phyloP scores from a whole-genome alignment of 2,113 vertebrate species.

The Dasyurus viverrinus region DNA sequence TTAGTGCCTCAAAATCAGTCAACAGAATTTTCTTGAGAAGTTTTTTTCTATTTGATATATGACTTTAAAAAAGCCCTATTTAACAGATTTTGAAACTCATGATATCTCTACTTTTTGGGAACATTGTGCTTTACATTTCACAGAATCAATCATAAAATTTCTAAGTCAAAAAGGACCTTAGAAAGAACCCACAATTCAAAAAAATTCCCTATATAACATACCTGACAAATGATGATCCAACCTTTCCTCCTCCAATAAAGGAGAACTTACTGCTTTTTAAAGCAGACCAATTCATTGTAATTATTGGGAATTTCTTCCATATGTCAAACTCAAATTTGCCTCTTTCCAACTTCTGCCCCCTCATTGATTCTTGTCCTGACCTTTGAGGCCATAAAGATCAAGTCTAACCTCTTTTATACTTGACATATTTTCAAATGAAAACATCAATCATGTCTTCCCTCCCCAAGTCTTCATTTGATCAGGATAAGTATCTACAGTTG shows the following conservation, averaged over 20 bases:
- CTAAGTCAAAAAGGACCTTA: not conserved
- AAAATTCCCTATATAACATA: not conserved
- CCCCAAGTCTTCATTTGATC: not conserved
- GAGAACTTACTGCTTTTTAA: not conserved
- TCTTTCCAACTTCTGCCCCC: not conserved
- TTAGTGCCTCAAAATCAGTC: not conserved
- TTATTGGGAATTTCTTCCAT: not conserved
- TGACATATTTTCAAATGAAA: not conserved
- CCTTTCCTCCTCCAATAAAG: not conserved
- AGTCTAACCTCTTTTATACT: not conserved
- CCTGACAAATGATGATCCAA: not conserved
- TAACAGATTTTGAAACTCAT: not conserved
- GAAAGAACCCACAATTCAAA: not conserved
- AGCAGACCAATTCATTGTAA: not conserved
- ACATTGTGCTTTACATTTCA: not conserved
- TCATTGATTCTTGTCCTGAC: not conserved
- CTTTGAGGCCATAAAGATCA: not conserved
- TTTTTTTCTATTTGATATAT: not conserved
- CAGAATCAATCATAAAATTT: not conserved
- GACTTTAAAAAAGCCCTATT: not conserved
- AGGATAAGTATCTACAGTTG: not conserved
- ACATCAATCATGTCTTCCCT: not conserved
- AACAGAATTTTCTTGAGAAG: not conserved
- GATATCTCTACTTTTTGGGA: not conserved
- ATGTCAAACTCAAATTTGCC: not conserved